Evolutionary conservation across 2,797 vertebrate species (phyloP).

Genomic region (Mareca strepera): DNA sequence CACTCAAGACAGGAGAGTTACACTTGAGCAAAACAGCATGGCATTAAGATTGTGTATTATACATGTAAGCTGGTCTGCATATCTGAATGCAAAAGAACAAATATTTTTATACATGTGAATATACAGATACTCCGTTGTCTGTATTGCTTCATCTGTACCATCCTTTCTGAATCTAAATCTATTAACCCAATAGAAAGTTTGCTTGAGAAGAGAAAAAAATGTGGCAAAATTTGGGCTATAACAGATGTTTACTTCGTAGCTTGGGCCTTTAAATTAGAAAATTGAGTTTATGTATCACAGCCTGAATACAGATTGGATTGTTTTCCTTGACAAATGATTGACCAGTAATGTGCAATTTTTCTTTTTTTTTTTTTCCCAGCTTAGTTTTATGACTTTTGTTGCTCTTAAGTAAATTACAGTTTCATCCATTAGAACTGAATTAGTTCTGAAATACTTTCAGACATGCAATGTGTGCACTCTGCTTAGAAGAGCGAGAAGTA

Average conservation of each 20-base stretch:
- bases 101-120: fast-evolving
- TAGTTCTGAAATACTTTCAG: background rate
- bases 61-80: background rate
- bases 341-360: background rate
- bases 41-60: background rate
- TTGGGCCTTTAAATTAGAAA: background rate
- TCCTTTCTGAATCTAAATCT: background rate
- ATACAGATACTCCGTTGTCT: background rate
- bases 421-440: background rate
- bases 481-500: background rate
- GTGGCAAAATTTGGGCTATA: background rate
- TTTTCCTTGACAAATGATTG: background rate
- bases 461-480: too few species aligned
- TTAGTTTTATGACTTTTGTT: background rate
- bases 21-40: background rate
- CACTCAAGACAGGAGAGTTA: background rate
- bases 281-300: background rate
- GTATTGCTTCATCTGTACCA: background rate
- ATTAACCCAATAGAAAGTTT: background rate
- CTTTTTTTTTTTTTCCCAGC: background rate
- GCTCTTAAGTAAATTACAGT: background rate
- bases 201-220: background rate
- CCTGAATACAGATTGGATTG: background rate
- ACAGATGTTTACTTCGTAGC: background rate
- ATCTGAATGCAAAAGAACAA: background rate